Conservation (phyloP, 1,140 invertebrate genomes). For the Megalopta genalis region DNA sequence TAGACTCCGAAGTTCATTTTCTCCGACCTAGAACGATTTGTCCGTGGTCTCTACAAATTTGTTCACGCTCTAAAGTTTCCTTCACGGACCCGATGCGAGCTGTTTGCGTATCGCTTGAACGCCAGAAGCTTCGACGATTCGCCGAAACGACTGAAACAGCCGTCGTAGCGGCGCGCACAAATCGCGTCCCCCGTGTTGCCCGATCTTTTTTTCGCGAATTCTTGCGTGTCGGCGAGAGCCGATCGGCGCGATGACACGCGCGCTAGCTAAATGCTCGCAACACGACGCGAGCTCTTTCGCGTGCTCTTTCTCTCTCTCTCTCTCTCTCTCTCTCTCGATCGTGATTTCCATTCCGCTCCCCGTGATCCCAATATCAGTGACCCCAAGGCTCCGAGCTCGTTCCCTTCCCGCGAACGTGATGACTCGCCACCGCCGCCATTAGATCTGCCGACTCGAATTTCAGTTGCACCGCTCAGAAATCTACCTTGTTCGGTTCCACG, state of each 20-base stretch:
- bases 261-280: constrained; percentile 66
- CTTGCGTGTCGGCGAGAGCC: constrained; percentile 24
- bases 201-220: constrained; percentile 32
- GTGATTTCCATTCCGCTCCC: constrained; percentile 50
- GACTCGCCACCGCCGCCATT: constrained; percentile 74
- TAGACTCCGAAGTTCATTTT: background rate
- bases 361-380: constrained; percentile 19
- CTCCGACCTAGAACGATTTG: background rate
- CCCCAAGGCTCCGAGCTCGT: background rate
- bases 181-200: background rate
- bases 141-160: background rate
- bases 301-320: constrained; percentile 7
- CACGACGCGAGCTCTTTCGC: constrained; percentile 49
- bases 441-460: constrained; percentile 76
- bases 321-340: background rate
- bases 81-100: too few relatives aligned
- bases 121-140: background rate
- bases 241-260: constrained; percentile 63
- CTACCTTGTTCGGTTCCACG: constrained; percentile 26
- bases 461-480: constrained; percentile 66
- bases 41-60: background rate
- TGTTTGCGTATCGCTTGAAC: too few relatives aligned
- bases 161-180: background rate
- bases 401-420: constrained; percentile 69
- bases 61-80: background rate